Base-by-base conservation (phyloP, 2,888 invertebrate genomes). In the Augiades crinisus region DNA sequence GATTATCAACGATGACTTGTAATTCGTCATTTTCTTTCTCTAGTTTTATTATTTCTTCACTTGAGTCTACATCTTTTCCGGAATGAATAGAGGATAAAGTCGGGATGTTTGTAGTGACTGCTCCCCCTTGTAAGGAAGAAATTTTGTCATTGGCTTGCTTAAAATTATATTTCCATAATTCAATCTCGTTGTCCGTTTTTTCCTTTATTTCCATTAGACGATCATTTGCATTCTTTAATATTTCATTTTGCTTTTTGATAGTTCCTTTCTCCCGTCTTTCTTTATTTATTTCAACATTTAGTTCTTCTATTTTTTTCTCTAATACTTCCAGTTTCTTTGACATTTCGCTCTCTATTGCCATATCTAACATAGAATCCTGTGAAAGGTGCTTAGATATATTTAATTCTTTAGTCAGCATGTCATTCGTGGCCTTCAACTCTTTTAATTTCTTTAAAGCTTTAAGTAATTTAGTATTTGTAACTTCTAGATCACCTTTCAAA, bases 361-460 rank as follows among this genome's bases (percentile, higher is more conserved):
- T 91, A 65, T 96, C 95, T 38, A 96, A 85, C 67, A 94, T 93
- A 36, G 92, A 91, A 38, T 92, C 88, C 49, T 89, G 83, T 10
- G 89, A 85, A 37, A 90, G 64, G 45, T 91, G 88, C 62, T 90
- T 90, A 24, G 87, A 84, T 16, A 87, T 74, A 62, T 89, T 91
- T 53, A 92, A 64, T 71, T 93, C 91, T 50, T 89, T 90, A 7
- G 81, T 78, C 27, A 94, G 72, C 60, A 90, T 85, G 27, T 94
- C 94, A 67, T 93, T 92, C 55, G 91, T 92, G 1, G 81, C 79
- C 77, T 97, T 97, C 47, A 96, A 92, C 70, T 96, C 95, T 75
- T 96, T 97, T 34, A 97, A 81, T 76, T 96, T 97, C 65, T 95
- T 94, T 62, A 97, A 85, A 59, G 96, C 91, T 81, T 96, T 97